These are phyloP conservation scores for Serripes groenlandicus DNA, from an alignment of 2,888 invertebrate genomes.

Conservation along the genomic window DNA sequence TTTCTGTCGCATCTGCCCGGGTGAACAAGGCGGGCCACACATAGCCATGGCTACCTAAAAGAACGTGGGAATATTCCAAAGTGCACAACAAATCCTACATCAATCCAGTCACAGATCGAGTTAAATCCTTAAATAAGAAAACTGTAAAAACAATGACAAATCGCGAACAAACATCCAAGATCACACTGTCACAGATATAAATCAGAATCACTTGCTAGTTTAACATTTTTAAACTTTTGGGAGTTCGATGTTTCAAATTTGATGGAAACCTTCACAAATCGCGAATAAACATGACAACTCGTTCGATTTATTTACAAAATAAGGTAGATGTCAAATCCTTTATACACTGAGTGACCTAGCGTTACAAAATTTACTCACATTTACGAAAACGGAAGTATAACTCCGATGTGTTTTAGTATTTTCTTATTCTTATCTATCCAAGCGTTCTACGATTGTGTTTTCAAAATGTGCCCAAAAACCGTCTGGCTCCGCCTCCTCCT, in stretches of 20 bases:
- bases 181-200: too few species aligned
- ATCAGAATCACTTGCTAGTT: too few species aligned
- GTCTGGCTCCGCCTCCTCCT: slow-evolving; percentile 24
- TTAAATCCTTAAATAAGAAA: neutral
- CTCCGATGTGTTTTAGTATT: slow-evolving; percentile 9
- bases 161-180: too few species aligned
- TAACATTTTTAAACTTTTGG: slow-evolving; percentile 8
- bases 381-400: slow-evolving; percentile 20
- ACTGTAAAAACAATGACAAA: neutral
- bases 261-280: neutral
- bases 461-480: slow-evolving; percentile 68
- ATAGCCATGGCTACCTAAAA: slow-evolving; percentile 45
- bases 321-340: neutral
- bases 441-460: slow-evolving; percentile 62
- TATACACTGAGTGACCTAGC: slow-evolving; percentile 9
- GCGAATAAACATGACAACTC: neutral
- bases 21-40: slow-evolving; percentile 55
- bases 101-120: neutral
- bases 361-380: slow-evolving; percentile 12
- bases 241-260: slow-evolving; percentile 8
- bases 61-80: neutral
- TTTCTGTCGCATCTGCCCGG: slow-evolving; percentile 33
- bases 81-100: too few species aligned
- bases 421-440: slow-evolving; percentile 39
- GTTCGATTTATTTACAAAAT: neutral